Base-by-base conservation (phyloP, 2,888 invertebrate genomes). In the Exephanes ischioxanthus region DNA sequence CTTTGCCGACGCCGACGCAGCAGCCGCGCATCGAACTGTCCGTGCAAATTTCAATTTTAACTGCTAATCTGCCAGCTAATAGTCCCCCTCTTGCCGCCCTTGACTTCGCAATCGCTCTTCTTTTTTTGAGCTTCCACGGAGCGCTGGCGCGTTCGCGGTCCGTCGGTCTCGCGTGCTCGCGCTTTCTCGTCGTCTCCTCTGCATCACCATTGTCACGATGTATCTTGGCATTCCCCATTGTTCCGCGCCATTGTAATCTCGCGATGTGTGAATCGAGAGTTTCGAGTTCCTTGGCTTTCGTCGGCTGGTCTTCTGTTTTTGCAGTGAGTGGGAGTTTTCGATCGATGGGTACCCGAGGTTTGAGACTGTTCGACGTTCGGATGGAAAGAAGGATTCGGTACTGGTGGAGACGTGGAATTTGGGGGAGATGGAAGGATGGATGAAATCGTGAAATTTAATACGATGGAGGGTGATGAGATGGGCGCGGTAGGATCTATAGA, bases 21-120 rank as follows among this genome's bases (percentile, higher is more conserved):
- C 94, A 95, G 26, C 95, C 95, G 91, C 90, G 91, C 92, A 92
- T 91, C 93, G 92, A 93, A 93, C 92, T 92, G 92, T 91, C 94
- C 93, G 93, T 94, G 94, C 93, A 94, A 94, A 94, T 94, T 93
- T 93, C 94, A 93, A 93, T 93, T 93, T 94, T 93, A 93, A 93
- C 94, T 93, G 94, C 93, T 94, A 94, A 94, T 93, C 93, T 93
- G 91, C 93, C 92, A 92, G 92, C 92, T 94, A 93, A 93, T 94
- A 92, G 92, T 90, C 90, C 89, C 89, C 90, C 80, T n/a, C 80
- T 70, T 73, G 66, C 84, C 80, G 58, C 80, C 77, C 53, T 78
- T 86, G 79, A 33, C 86, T 89, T 87, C 88, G 81, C 85, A 70
- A 71, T 81, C 79, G 51, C 71, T 78, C 71, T 67, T 71, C 61